Evolutionary conservation across 1,140 invertebrate genomes (phyloP), one percentile per base, ranked within the genome.

Genomic region (Heterodera schachtii): DNA sequence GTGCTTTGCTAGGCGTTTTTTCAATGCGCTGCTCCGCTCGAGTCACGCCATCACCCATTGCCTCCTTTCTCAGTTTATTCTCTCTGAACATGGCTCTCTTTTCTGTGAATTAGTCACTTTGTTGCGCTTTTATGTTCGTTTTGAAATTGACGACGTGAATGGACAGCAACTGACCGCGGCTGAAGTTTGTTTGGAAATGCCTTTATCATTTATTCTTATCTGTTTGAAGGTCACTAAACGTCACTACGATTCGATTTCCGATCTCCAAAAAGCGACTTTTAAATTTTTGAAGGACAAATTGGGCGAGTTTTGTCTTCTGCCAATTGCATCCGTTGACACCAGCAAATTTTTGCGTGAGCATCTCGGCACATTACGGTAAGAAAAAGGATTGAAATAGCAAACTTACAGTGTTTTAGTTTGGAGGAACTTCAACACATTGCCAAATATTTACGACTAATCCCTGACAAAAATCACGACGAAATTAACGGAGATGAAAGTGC

Each of bases 111-210:
- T 99, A 4, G 90, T 99, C 84, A 94, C 97, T 82, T 97, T 96
- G 93, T 91, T 99, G 13, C 96, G 96, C 90, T 98, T 98, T 88
- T 99, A 99, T 91, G 93, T 95, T 0, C 93, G 94, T 81, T 99
- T 99, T 92, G 98, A 99, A 91, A 98, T 99, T 80, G 97, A 95
- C 90, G 96, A 99, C 90, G 94, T 95, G 85, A 95, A 94, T 3
- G 98, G 98, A 0, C 95, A 98, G 90, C 94, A 96, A 0, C 91
- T 99, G 43, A 96, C 94, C 0, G 95, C 97, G 89, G 93, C 95
- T 76, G 87, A 88, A 73, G 86, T 88, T 78, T 46, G 41, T 74
- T 43, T 71, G n/a, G 9, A 16, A 64, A 82, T 41, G 9, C 46
- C 1, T 7, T 44, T 64, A 44, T n/a, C 82, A 64, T 75, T 73